Conservation (phyloP, 2,888 invertebrate species). For the Abrostola tripartita region DNA sequence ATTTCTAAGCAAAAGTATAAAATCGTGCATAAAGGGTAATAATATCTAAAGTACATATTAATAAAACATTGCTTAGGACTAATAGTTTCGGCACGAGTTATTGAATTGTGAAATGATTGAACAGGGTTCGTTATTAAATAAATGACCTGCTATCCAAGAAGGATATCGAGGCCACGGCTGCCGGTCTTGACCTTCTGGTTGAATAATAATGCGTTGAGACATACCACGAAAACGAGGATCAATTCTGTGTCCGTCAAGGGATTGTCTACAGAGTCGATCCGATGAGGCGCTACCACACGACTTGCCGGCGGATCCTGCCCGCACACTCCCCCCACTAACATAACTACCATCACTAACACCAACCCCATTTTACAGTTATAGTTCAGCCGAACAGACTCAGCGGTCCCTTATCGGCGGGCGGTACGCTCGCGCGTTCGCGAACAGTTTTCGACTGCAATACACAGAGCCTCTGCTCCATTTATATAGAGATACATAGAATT, state of each 20-base stretch:
- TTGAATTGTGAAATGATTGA: conserved; percentile 28
- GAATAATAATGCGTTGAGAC: conserved; percentile 63
- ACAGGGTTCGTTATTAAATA: conserved; percentile 44
- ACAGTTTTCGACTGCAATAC: conserved; percentile 81
- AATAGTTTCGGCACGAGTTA: conserved; percentile 20
- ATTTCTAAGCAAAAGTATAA: too few species aligned
- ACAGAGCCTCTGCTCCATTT: conserved; percentile 79
- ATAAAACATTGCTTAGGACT: too few species aligned
- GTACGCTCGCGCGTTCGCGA: conserved; percentile 77
- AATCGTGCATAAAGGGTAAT: too few species aligned
- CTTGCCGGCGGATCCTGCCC: conserved; percentile 57
- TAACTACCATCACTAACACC: conserved; percentile 60
- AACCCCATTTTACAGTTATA: conserved; percentile 64
- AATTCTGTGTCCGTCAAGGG: conserved; percentile 70
- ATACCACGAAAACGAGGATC: conserved; percentile 79
- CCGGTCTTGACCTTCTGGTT: conserved; percentile 54
- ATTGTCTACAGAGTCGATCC: conserved; percentile 55
- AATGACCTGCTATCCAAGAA: conserved; percentile 56
- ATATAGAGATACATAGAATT: conserved; percentile 81
- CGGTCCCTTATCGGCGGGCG: conserved; percentile 62
- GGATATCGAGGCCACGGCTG: conserved; percentile 56
- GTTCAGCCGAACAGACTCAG: conserved; percentile 56
- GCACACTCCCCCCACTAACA: conserved; percentile 61
- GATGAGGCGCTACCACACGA: conserved; percentile 59
- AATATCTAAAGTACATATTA: too few species aligned